phyloP scores from a whole-genome alignment of 2,113 vertebrate species.

The Blennius ocellaris region DNA sequence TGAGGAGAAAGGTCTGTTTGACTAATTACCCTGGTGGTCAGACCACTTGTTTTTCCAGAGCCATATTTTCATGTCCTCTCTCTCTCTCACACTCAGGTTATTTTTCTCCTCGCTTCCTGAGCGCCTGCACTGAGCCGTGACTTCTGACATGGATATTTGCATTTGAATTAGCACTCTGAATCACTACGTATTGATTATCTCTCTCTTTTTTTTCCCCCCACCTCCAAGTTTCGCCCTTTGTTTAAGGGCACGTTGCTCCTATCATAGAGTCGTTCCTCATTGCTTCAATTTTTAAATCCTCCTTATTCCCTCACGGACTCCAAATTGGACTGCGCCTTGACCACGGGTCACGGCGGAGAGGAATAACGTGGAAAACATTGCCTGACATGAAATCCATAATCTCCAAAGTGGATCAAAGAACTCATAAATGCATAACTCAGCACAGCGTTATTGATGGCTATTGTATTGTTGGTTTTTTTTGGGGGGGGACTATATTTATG shows the following conservation, averaged over 20 bases:
- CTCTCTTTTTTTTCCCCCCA: constrained; percentile 1
- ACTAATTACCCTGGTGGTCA: constrained; percentile 77
- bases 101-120: constrained; percentile 47
- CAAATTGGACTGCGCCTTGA: constrained; percentile 30
- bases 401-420: constrained; percentile 56
- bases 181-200: constrained; percentile 67
- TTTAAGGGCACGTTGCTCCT: constrained; percentile 38
- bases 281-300: constrained; percentile 15
- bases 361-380: constrained; percentile 61
- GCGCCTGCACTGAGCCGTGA: constrained; percentile 49
- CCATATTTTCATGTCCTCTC: constrained; percentile 48
- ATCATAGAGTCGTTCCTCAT: constrained; percentile 38
- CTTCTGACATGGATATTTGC: constrained; percentile 65
- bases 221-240: constrained; percentile 33
- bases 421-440: constrained; percentile 53
- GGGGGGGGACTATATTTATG: background rate
- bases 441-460: constrained; percentile 50
- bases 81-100: constrained; percentile 34
- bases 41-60: constrained; percentile 56
- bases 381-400: constrained; percentile 70
- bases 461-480: constrained; percentile 17
- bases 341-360: constrained; percentile 21
- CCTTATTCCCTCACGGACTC: background rate
- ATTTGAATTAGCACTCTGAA: constrained; percentile 73
- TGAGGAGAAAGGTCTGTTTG: constrained; percentile 73